phyloP scores from a whole-genome alignment of 2,888 invertebrate species.

The Callimorpha dominula region DNA sequence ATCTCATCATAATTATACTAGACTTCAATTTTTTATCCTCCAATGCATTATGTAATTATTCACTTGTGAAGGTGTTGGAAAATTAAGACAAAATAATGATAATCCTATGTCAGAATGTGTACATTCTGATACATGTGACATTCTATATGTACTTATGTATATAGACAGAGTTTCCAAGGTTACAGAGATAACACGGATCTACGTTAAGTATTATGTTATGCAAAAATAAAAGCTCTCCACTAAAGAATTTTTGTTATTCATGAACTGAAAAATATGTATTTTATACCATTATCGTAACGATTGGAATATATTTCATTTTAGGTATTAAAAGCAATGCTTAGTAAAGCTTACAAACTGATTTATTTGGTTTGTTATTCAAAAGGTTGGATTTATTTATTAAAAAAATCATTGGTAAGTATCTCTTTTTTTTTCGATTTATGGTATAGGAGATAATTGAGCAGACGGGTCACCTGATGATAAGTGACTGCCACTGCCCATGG shows the following conservation, averaged over 20 bases:
- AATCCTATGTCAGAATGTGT: too few species aligned
- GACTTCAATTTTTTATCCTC: neutral
- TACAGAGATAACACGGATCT: neutral
- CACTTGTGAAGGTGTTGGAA: neutral
- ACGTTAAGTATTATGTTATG: constrained; percentile 8
- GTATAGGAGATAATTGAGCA: too few species aligned
- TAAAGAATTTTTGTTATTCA: constrained; percentile 6
- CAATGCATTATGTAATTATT: neutral
- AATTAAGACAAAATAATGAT: neutral
- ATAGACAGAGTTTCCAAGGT: neutral
- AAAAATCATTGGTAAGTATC: too few species aligned
- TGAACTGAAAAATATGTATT: neutral
- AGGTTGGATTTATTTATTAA: neutral
- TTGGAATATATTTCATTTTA: neutral
- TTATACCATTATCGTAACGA: neutral
- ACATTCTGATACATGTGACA: too few species aligned
- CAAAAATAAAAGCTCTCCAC: neutral
- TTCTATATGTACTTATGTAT: too few species aligned
- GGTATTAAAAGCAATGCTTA: neutral
- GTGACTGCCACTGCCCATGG: too few species aligned
- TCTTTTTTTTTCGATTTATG: too few species aligned
- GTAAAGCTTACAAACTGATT: too few species aligned
- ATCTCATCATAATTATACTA: too few species aligned
- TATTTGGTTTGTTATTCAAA: neutral
- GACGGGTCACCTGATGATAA: too few species aligned